Base-by-base conservation (phyloP, 1,140 invertebrate species). In the Spodoptera frugiperda region DNA sequence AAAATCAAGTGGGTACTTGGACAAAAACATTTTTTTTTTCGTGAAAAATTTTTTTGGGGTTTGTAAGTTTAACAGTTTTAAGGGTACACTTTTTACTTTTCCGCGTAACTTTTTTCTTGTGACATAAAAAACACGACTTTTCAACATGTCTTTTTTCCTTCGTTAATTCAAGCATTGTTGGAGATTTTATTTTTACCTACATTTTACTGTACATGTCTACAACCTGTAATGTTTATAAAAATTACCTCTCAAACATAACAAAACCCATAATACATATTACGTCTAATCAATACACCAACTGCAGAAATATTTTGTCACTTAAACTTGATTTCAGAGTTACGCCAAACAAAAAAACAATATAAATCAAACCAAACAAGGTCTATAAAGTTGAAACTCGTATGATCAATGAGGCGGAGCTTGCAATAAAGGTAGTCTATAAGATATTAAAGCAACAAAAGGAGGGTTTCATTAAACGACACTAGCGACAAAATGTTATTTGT, bases 401-500 rank as follows among this genome's bases (percentile, higher is more conserved):
- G 44, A 11, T 33, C 59, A 57, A 57, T 25, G 4, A 8, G 6
- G 6, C 14, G 0, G 14, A 10, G 2, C n/a, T 15, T n/a, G 44
- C 25, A 17, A 4, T 15, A 9, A 3, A 63, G 33, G 59, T 65
- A 55, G 51, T 67, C 48, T 68, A 76, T 63, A 76, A 49, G 59
- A 49, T 51, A 63, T 67, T 72, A 57, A 72, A 57, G 44, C 53
- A 68, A 76, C 53, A 57, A 75, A 48, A 48, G 53, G 46, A 68
- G 17, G 46, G 30, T 76, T 76, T 76, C 63, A 68, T 76, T 76
- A 76, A 76, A 68, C 54, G 74, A 30, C 30, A 57, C 51, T 12
- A n/a, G 63, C 49, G 74, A 67, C 51, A 54, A 76, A 75, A 76
- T 76, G 74, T 68, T 76, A 68, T 76, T 76, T 76, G 74, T 68